Conservation (phyloP, 1,140 invertebrate genomes). For the Euborellia annulipes region DNA sequence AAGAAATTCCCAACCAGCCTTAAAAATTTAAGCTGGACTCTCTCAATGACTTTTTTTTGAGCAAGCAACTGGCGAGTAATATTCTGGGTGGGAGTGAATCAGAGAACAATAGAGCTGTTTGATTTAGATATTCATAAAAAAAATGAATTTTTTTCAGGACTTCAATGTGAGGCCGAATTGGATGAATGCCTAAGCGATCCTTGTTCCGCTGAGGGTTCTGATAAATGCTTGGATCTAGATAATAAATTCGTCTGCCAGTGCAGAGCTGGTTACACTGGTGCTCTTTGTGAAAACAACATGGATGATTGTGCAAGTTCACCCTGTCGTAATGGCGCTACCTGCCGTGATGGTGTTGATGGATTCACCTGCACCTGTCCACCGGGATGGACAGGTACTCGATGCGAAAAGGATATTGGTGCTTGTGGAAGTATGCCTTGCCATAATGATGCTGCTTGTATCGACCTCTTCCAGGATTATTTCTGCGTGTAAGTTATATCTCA, state of each 20-base stretch:
- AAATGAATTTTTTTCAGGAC: constrained; percentile 28
- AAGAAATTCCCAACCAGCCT: too few species aligned
- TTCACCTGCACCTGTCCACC: constrained; percentile 70
- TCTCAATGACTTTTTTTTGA: not conserved
- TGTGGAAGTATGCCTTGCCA: constrained; percentile 76
- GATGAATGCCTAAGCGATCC: constrained; percentile 84
- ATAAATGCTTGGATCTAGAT: constrained; percentile 72
- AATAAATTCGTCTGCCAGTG: constrained; percentile 84
- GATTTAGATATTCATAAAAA: too few species aligned
- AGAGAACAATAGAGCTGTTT: not conserved
- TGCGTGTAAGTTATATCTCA: constrained; percentile 57
- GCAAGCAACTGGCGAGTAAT: too few species aligned
- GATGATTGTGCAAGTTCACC: constrained; percentile 79
- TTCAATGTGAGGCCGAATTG: constrained; percentile 82
- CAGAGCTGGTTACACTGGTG: constrained; percentile 73
- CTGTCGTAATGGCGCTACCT: constrained; percentile 78
- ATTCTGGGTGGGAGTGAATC: not conserved
- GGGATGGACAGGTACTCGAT: constrained; percentile 78
- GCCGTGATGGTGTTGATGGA: constrained; percentile 67
- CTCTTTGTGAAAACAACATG: constrained; percentile 65
- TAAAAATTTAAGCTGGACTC: not conserved
- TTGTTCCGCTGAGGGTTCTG: constrained; percentile 75
- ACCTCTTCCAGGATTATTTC: constrained; percentile 90
- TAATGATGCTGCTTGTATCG: constrained; percentile 83
- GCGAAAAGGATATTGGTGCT: constrained; percentile 73